These are phyloP conservation scores for Stenolophus ochropezus DNA, from an alignment of 2,888 invertebrate genomes.

Conservation along the genomic window DNA sequence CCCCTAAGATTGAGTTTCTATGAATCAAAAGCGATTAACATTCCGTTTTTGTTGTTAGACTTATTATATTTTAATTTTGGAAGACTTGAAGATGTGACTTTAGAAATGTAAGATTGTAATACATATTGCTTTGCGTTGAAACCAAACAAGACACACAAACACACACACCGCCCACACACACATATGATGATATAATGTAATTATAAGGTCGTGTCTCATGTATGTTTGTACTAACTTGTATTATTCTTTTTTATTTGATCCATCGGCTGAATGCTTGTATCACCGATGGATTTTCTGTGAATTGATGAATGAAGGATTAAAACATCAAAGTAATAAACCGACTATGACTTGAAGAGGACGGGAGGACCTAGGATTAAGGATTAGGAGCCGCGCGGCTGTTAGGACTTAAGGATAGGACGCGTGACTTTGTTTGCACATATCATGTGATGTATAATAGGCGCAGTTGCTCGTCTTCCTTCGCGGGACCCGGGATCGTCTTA, in stretches of 20 bases:
- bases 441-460: not conserved
- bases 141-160: not conserved
- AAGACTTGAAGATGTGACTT: constrained; percentile 27
- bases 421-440: not conserved
- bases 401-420: not conserved
- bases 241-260: constrained; percentile 57
- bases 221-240: constrained; percentile 58
- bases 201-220: constrained; percentile 15
- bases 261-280: constrained; percentile 58
- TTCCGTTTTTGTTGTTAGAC: constrained; percentile 43
- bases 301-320: constrained; percentile 52
- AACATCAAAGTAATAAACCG: constrained; percentile 35
- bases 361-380: constrained; percentile 9
- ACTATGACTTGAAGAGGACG: constrained; percentile 49
- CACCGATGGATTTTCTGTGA: constrained; percentile 57
- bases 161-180: too few species aligned
- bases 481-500: not conserved
- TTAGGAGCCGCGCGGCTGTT: not conserved
- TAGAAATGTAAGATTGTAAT: not conserved
- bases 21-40: not conserved
- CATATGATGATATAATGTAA: too few species aligned
- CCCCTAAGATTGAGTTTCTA: not conserved
- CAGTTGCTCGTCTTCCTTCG: not conserved
- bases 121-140: not conserved
- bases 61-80: constrained; percentile 32